Conservation (phyloP, 1,140 invertebrate genomes). For the Ostrea denselamellosa region DNA sequence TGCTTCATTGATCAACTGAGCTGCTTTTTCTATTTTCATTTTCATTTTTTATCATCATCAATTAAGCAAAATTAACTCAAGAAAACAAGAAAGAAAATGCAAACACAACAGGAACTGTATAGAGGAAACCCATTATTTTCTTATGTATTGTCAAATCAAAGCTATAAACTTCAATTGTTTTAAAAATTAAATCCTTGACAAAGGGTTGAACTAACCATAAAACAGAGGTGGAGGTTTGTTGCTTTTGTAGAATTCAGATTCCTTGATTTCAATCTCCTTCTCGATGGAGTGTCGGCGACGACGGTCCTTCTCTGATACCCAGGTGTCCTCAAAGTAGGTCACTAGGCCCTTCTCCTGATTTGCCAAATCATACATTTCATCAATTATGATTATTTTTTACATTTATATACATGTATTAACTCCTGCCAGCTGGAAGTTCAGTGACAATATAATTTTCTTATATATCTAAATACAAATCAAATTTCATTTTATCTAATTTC, state of each 20-base stretch:
- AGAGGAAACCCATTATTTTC: too few species aligned
- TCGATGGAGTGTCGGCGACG: conserved; percentile 74
- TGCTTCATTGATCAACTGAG: neutral
- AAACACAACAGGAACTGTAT: too few species aligned
- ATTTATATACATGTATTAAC: too few species aligned
- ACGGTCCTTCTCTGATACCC: conserved; percentile 74
- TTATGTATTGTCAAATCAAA: too few species aligned
- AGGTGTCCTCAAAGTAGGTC: conserved; percentile 77
- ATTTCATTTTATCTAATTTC: too few species aligned
- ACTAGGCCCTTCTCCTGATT: conserved; percentile 74
- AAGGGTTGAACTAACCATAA: conserved; percentile 67
- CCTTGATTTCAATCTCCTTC: conserved; percentile 74
- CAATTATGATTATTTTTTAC: too few species aligned
- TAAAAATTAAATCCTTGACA: neutral
- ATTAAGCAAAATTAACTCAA: neutral
- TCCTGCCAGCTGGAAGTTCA: too few species aligned
- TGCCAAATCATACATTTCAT: neutral
- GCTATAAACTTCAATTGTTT: neutral
- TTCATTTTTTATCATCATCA: neutral
- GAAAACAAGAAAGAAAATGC: too few species aligned
- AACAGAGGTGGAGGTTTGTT: conserved; percentile 74
- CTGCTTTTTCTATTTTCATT: neutral
- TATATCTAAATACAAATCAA: too few species aligned
- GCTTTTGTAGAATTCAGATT: conserved; percentile 75
- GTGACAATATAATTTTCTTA: too few species aligned